phyloP scores from a whole-genome alignment of 2,797 vertebrate genomes.

The Clarias fuscus region DNA sequence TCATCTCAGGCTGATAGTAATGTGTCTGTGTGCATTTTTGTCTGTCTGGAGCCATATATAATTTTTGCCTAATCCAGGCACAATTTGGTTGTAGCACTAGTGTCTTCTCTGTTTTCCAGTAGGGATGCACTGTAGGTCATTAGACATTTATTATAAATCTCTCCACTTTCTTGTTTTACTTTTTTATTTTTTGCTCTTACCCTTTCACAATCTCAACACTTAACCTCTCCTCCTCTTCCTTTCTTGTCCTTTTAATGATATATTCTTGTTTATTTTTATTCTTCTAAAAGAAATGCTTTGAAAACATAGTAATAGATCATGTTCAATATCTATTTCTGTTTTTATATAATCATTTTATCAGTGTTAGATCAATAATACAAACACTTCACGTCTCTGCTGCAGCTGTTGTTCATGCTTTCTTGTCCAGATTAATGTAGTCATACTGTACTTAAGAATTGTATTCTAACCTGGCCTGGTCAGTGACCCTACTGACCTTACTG shows the following conservation, averaged over 20 bases:
- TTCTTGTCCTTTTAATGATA: neutral
- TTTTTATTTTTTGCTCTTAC: neutral
- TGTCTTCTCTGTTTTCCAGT: conserved; percentile 16
- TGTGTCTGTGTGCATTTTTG: neutral
- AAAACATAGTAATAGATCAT: neutral
- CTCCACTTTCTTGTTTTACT: neutral
- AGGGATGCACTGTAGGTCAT: neutral
- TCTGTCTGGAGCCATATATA: conserved; percentile 2
- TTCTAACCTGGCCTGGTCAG: conserved; percentile 1
- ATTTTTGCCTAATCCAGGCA: neutral
- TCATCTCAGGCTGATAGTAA: neutral
- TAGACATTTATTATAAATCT: conserved; percentile 13
- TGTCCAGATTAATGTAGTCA: conserved; percentile 1
- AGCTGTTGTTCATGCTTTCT: conserved; percentile 1
- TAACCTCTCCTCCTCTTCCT: neutral
- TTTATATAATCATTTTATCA: neutral
- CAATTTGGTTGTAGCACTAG: neutral
- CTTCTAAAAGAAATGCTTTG: neutral
- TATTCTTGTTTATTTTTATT: conserved; percentile 3
- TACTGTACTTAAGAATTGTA: neutral
- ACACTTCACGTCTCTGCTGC: neutral
- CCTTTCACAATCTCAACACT: neutral
- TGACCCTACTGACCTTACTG: neutral
- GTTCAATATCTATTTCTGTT: neutral
- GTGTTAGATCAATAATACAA: neutral